Conservation (phyloP, 1,140 invertebrate genomes). For the Ostrea edulis region DNA sequence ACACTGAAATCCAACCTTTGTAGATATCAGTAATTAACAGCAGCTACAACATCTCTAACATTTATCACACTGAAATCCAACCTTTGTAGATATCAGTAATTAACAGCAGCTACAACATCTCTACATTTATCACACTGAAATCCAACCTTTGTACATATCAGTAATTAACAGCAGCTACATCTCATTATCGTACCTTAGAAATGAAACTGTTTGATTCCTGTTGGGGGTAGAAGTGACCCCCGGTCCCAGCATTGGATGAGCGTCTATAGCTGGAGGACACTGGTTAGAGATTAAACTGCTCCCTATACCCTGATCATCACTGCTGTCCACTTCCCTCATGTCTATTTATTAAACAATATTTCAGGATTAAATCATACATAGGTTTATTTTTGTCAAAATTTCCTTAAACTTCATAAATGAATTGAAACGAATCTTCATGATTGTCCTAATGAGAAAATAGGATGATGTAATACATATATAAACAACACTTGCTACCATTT, state of each 20-base stretch:
- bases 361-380: background rate
- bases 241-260: conserved; percentile 41
- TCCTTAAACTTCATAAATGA: no score
- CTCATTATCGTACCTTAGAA: conserved; percentile 46
- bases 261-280: background rate
- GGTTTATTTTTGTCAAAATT: background rate
- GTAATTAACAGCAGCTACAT: background rate
- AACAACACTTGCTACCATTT: no score
- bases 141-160: no score
- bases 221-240: conserved; percentile 59
- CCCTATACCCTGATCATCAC: conserved; percentile 58
- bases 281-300: conserved; percentile 54
- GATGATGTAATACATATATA: no score
- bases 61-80: background rate
- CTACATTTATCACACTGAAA: background rate
- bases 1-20: background rate
- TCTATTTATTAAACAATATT: background rate
- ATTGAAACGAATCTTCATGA: no score
- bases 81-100: background rate
- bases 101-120: background rate
- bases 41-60: no score
- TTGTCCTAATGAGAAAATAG: no score
- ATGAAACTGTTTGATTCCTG: conserved; percentile 46
- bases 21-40: background rate
- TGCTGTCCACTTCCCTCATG: conserved; percentile 57